phyloP scores from a whole-genome alignment of 2,888 invertebrate species.

The Sisyra nigra region DNA sequence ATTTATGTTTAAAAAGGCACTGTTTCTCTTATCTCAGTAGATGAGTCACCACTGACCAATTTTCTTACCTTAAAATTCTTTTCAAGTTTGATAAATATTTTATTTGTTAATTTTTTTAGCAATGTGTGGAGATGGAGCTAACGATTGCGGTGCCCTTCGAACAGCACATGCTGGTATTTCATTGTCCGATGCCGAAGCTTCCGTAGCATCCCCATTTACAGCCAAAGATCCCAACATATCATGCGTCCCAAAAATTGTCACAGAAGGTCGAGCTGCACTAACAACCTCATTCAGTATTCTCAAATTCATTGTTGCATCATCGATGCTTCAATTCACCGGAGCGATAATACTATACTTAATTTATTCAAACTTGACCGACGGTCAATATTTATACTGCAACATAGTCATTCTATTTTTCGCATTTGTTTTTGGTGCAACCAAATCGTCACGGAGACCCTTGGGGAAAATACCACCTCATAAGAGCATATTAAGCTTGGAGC shows the following conservation, averaged over 20 bases:
- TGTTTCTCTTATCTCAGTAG: too few species aligned
- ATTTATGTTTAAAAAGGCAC: too few species aligned
- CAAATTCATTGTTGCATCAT: slow-evolving; percentile 97
- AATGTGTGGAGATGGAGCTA: slow-evolving; percentile 97
- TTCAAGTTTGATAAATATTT: too few species aligned
- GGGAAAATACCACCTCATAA: slow-evolving; percentile 67
- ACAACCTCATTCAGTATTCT: slow-evolving; percentile 95
- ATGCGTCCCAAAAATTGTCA: slow-evolving; percentile 65
- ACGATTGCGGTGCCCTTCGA: slow-evolving; percentile 89
- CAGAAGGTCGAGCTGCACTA: slow-evolving; percentile 84
- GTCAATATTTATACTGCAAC: slow-evolving; percentile 84
- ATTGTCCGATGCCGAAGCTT: slow-evolving; percentile 81
- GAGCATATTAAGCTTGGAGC: slow-evolving; percentile 61
- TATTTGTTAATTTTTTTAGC: too few species aligned
- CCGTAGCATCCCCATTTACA: slow-evolving; percentile 89
- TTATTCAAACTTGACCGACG: slow-evolving; percentile 75
- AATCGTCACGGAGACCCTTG: slow-evolving; percentile 54
- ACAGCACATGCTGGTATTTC: slow-evolving; percentile 89
- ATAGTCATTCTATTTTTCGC: slow-evolving; percentile 80
- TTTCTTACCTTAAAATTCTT: too few species aligned
- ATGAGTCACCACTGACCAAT: too few species aligned
- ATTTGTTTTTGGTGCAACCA: slow-evolving; percentile 80
- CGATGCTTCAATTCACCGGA: slow-evolving; percentile 84
- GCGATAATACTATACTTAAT: slow-evolving; percentile 83
- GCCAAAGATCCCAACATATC: slow-evolving; percentile 72